Evolutionary conservation across 2,113 vertebrate genomes (phyloP).

Genomic region (Pelecanus crispus): DNA sequence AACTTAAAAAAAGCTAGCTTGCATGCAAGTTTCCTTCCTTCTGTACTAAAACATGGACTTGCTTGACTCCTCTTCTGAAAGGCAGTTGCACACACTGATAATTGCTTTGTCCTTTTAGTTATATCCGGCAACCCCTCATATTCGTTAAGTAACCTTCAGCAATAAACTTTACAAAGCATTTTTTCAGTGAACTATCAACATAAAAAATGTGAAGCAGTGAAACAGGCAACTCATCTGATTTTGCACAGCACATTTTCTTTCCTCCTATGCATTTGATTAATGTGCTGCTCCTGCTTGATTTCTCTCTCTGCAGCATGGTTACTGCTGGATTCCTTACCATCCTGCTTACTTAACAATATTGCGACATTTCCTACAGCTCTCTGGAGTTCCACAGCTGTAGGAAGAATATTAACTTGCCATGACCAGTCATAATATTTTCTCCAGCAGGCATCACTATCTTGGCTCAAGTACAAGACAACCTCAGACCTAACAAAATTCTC

Average conservation of each 20-base stretch:
- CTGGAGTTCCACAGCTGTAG: not conserved
- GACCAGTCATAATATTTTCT: slow-evolving; percentile 16
- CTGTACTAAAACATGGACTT: not conserved
- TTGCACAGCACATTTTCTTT: not conserved
- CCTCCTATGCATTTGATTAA: not conserved
- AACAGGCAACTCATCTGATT: not conserved
- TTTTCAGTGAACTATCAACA: not conserved
- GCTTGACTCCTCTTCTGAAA: not conserved
- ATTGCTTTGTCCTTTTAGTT: not conserved
- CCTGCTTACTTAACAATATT: not conserved
- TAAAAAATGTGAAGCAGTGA: not conserved
- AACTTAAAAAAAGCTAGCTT: not conserved
- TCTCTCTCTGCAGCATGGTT: not conserved
- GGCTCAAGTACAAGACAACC: not conserved
- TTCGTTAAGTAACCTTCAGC: not conserved
- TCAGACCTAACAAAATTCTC: not conserved
- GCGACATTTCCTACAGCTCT: not conserved
- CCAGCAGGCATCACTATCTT: not conserved
- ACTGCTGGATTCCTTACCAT: not conserved
- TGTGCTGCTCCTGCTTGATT: not conserved
- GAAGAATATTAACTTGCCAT: not conserved
- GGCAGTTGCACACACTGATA: not conserved
- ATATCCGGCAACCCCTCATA: not conserved
- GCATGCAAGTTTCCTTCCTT: not conserved
- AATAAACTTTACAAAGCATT: not conserved